Conservation (phyloP, 2,797 vertebrate genomes). For the Esox masquinongy region DNA sequence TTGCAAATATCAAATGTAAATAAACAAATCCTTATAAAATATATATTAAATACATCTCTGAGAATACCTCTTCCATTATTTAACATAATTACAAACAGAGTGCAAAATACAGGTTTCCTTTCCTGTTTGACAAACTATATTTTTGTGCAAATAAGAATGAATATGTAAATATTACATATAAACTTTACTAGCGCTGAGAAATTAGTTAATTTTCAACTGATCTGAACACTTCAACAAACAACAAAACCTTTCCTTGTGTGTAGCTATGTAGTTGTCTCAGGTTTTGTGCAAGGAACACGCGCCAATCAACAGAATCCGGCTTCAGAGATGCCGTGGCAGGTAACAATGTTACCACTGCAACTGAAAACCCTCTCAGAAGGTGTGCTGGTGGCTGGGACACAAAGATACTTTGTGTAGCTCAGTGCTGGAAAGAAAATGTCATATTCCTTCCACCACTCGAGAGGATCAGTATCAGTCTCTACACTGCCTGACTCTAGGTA, state of each 20-base stretch:
- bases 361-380: slow-evolving; percentile 27
- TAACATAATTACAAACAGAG: too few species aligned
- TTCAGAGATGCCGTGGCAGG: too few species aligned
- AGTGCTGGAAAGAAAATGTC: slow-evolving; percentile 20
- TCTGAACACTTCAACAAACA: neutral
- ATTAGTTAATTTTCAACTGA: neutral
- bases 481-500: neutral
- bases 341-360: slow-evolving; percentile 2
- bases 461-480: too few species aligned
- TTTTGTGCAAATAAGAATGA: neutral
- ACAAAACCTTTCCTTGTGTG: neutral
- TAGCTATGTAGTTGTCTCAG: neutral
- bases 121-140: slow-evolving; percentile 7
- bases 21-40: too few species aligned
- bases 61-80: too few species aligned
- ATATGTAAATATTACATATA: neutral
- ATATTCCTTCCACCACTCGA: slow-evolving; percentile 39
- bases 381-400: slow-evolving; percentile 11
- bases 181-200: neutral
- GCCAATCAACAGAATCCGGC: too few species aligned
- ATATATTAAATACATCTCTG: too few species aligned
- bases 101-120: neutral
- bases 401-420: slow-evolving; percentile 33
- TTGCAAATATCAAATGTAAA: too few species aligned
- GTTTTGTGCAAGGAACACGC: neutral